Evolutionary conservation across 2,888 invertebrate genomes (phyloP).

Genomic region (Matsumyia berberina): DNA sequence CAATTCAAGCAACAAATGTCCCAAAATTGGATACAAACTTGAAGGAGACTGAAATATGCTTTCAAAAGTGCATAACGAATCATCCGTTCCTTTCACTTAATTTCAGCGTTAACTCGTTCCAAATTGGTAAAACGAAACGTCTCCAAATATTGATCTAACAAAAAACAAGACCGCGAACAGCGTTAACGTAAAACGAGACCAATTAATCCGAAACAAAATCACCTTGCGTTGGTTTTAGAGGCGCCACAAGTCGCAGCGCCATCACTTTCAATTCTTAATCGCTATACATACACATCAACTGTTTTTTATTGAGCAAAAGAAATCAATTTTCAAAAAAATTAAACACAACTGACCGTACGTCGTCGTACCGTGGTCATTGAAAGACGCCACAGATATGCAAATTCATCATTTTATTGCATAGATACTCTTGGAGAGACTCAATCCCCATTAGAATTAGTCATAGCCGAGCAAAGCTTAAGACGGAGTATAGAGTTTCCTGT

Average conservation of each 20-base stretch:
- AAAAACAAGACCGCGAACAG: neutral
- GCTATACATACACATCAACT: neutral
- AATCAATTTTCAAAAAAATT: no score
- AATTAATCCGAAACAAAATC: conserved; percentile 17
- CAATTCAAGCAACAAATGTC: no score
- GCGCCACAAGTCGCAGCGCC: conserved; percentile 15
- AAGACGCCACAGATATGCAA: conserved; percentile 65
- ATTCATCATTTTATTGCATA: conserved; percentile 57
- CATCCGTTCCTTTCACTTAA: conserved; percentile 19
- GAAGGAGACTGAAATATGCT: conserved; percentile 11
- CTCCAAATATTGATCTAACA: neutral
- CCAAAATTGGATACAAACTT: neutral
- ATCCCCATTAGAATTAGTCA: conserved; percentile 44
- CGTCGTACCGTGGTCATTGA: neutral
- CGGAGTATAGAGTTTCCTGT: conserved; percentile 28
- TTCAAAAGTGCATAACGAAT: neutral
- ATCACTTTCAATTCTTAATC: conserved; percentile 25
- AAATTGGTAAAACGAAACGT: conserved; percentile 3
- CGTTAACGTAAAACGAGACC: conserved; percentile 2
- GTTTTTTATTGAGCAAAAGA: conserved; percentile 11
- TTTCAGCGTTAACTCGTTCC: neutral
- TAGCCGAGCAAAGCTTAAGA: neutral
- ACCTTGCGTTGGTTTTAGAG: conserved; percentile 37
- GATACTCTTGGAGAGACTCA: conserved; percentile 25
- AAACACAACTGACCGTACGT: conserved; percentile 16